A percentile compares a stretch with the other conserved stretches of the same genome.
Conservation (phyloP, 2,113 vertebrate species). For the Pungitius pungitius region DNA sequence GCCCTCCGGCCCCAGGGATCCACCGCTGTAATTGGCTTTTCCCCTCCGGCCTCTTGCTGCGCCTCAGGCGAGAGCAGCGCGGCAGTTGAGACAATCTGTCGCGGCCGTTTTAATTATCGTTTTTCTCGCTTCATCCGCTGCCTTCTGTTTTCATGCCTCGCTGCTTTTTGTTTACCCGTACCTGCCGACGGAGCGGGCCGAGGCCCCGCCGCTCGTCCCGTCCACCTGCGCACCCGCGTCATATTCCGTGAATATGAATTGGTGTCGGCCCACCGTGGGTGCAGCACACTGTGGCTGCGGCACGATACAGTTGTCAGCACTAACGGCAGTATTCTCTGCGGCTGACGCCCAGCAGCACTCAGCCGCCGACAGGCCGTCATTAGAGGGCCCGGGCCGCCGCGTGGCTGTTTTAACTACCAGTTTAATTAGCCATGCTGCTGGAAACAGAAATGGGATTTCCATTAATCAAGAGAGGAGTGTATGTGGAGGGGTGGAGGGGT, state of each 20-base stretch:
- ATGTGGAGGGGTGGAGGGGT: slow-evolving; percentile 58
- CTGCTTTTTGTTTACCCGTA: slow-evolving; percentile 57
- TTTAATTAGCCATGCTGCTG: slow-evolving; percentile 83
- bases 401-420: slow-evolving; percentile 78
- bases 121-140: slow-evolving; percentile 5
- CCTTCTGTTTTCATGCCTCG: background rate
- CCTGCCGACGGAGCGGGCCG: slow-evolving; percentile 57
- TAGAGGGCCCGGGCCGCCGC: slow-evolving; percentile 63
- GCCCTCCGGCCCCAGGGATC: slow-evolving; percentile 71
- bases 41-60: slow-evolving; percentile 41
- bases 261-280: slow-evolving; percentile 67
- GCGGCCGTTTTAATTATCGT: background rate
- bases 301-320: slow-evolving; percentile 82
- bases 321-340: slow-evolving; percentile 74
- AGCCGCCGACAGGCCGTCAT: slow-evolving; percentile 65
- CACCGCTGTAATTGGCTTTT: slow-evolving; percentile 72
- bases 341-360: slow-evolving; percentile 58
- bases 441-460: slow-evolving; percentile 84
- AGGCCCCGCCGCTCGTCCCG: slow-evolving; percentile 56
- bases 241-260: slow-evolving; percentile 82
- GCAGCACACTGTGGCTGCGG: slow-evolving; percentile 75
- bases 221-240: slow-evolving; percentile 68
- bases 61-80: slow-evolving; percentile 35
- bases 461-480: slow-evolving; percentile 78
- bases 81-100: slow-evolving; percentile 20